Conservation (phyloP, 2,113 vertebrate species). For the Hemiprocne comata region DNA sequence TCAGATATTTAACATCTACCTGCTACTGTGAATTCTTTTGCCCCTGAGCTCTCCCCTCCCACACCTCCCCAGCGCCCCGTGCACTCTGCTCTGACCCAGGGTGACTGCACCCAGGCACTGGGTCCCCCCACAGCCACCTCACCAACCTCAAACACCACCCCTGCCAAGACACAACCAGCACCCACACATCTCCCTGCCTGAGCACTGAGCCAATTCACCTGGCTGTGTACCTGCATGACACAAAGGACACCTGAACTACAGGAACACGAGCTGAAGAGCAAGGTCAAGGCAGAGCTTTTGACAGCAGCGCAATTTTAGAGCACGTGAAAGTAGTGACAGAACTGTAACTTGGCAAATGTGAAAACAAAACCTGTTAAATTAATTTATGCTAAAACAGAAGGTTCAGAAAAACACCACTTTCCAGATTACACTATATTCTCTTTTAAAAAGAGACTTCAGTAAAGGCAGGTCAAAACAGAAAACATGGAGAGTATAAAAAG, state of each 20-base stretch:
- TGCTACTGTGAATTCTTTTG: neutral
- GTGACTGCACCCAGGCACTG: accelerated
- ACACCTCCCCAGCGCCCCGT: neutral
- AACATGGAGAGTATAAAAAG: neutral
- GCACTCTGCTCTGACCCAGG: neutral
- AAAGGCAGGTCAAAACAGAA: neutral
- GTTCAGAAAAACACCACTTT: neutral
- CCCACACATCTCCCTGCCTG: neutral
- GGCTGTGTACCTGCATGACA: neutral
- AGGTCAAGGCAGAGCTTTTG: neutral
- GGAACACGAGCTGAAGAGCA: neutral
- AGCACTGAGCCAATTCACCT: neutral
- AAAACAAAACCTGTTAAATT: accelerated
- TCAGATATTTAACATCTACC: neutral
- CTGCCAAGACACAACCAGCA: neutral
- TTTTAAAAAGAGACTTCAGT: neutral
- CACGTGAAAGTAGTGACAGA: accelerated
- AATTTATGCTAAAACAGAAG: neutral
- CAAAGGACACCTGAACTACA: accelerated
- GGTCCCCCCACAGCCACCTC: accelerated
- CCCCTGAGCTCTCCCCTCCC: neutral
- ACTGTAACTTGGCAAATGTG: neutral
- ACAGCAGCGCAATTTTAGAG: neutral
- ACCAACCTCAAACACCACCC: neutral
- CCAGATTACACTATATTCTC: neutral